phyloP scores from a whole-genome alignment of 2,113 vertebrate species.

The Trichomycterus rosablanca region DNA sequence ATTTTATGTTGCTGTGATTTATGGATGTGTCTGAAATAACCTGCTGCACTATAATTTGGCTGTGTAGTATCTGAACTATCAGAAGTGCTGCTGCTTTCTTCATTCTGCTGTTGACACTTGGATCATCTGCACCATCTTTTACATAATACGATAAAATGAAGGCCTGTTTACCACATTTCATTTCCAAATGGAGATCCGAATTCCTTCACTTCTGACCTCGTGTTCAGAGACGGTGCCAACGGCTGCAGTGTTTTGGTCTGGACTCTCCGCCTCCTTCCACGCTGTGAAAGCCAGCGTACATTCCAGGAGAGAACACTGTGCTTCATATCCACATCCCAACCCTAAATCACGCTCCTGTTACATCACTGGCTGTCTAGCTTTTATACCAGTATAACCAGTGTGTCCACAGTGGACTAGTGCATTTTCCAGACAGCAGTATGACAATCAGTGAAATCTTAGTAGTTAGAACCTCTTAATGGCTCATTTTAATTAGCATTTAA shows the following conservation, averaged over 20 bases:
- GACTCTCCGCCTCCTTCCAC: constrained; percentile 28
- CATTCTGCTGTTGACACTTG: background rate
- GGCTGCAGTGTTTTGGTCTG: constrained; percentile 22
- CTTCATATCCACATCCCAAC: constrained; percentile 58
- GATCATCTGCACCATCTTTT: background rate
- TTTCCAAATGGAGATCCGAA: background rate
- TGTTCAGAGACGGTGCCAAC: constrained; percentile 6
- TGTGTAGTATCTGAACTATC: no score
- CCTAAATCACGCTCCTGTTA: constrained; percentile 61
- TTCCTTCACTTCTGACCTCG: constrained; percentile 4
- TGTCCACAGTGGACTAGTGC: background rate
- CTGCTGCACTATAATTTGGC: no score
- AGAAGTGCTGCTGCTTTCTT: no score
- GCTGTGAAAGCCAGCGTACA: constrained; percentile 53
- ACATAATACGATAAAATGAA: background rate
- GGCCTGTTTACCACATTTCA: background rate
- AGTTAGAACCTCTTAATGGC: no score
- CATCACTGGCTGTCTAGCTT: constrained; percentile 44
- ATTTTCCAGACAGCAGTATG: background rate
- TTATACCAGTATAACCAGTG: constrained; percentile 10
- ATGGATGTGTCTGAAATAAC: no score
- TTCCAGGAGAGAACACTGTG: constrained; percentile 64
- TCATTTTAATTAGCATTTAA: no score
- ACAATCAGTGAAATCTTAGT: no score
- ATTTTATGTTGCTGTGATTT: no score